phyloP scores from a whole-genome alignment of 1,140 invertebrate species.

The Hyphantria cunea region DNA sequence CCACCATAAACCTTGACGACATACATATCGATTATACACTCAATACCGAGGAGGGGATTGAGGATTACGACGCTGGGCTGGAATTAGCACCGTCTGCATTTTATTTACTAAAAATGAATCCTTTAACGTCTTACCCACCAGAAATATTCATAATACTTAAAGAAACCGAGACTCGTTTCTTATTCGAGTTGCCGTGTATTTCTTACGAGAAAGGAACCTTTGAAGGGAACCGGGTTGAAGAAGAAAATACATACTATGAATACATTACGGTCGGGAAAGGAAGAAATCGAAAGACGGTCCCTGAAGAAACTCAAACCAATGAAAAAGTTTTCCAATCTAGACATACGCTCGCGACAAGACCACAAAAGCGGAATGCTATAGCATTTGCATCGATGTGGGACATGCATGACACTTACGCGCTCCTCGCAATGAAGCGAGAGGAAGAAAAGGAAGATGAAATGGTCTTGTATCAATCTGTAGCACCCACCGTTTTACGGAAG shows the following conservation, averaged over 20 bases:
- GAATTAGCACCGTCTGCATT: slow-evolving; percentile 78
- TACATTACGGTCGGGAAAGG: slow-evolving; percentile 84
- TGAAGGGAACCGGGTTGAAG: slow-evolving; percentile 81
- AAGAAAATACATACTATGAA: slow-evolving; percentile 85
- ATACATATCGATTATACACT: slow-evolving; percentile 74
- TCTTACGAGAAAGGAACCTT: slow-evolving; percentile 83
- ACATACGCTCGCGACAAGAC: slow-evolving; percentile 82
- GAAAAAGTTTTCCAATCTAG: slow-evolving; percentile 83
- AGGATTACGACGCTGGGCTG: slow-evolving; percentile 44
- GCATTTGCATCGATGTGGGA: slow-evolving; percentile 88
- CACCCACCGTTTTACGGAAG: slow-evolving; percentile 53
- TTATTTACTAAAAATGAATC: slow-evolving; percentile 70
- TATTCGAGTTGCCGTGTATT: slow-evolving; percentile 85
- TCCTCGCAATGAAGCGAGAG: slow-evolving; percentile 59
- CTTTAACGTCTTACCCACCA: slow-evolving; percentile 65
- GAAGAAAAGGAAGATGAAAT: slow-evolving; percentile 76
- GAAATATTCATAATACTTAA: slow-evolving; percentile 84
- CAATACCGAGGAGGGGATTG: slow-evolving; percentile 61
- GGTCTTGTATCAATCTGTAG: slow-evolving; percentile 70
- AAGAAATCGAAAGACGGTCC: slow-evolving; percentile 83
- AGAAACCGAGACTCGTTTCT: slow-evolving; percentile 85
- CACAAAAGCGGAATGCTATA: slow-evolving; percentile 80
- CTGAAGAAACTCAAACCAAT: slow-evolving; percentile 86
- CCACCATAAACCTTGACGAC: slow-evolving; percentile 76
- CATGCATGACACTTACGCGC: slow-evolving; percentile 86